Evolutionary conservation across 2,113 vertebrate species (phyloP), one percentile per base, ranked within the genome.

Genomic region (Chrysemys picta): DNA sequence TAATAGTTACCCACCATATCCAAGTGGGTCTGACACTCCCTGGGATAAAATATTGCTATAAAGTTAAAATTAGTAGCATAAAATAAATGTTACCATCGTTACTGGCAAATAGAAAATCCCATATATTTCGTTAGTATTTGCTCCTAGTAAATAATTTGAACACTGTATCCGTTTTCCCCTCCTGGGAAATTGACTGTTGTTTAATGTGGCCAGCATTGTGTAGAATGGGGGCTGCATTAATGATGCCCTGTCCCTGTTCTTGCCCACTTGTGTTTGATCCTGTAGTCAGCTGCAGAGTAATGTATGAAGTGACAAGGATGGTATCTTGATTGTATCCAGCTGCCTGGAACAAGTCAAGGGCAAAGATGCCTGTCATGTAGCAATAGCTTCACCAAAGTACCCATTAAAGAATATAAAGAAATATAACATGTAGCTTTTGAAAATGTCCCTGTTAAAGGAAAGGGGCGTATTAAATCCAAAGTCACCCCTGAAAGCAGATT

Each of bases 311-410:
- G 98, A 96, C 97, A 96, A 88, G 94, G 97, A 98, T 97, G 95
- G 96, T 96, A 84, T 98, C 96, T 95, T 98, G 98, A 98, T 98
- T 98, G 93, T 53, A 98, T 98, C 98, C 98, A 98, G 98, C 97
- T 98, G 98, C 96, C 94, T 96, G 94, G 96, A 98, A 82, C 93
- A 94, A 97, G 97, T 89, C 89, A 94, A 95, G 97, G 96, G 95
- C 96, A 97, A 90, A 94, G 95, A 93, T 50, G 91, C 96, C 94
- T 90, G 83, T 53, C 69, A 45, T 89, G 91, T 82, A 96, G 95
- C 84, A 88, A 45, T 56, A 5, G 93, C 24, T 89, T 56, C 45
- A 79, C 88, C 93, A 91, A 94, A 96, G 93, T 93, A 50, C 96
- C 95, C 91, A 29, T 79, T 56, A 52, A 96, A 95, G 92, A 92